Evolutionary conservation across 2,888 invertebrate species (phyloP), one percentile per base, ranked within the genome.

Genomic region (Athripsodes cinereus): DNA sequence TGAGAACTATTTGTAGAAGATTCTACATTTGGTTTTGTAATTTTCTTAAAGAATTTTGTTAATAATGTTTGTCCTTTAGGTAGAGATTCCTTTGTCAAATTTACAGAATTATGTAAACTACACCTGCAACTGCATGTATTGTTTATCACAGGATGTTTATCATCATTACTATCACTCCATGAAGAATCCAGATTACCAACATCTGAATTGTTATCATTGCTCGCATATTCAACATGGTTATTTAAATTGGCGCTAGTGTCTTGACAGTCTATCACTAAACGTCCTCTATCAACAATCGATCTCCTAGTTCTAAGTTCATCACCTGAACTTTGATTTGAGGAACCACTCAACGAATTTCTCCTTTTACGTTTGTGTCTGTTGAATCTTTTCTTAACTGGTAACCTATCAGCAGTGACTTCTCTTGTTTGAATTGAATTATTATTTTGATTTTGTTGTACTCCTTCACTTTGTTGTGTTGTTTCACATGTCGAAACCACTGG

Each of bases 21-120:
- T n/a, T n/a, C 26, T 3, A 26, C 10, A 6, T 26, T 10, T 26
- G 26, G 26, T 55, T 16, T 31, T 2, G 8, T 26, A 2, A 5
- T 35, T 8, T n/a, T 46, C 21, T 52, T 52, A 48, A 59, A 59
- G 18, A 52, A 59, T 13, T 55, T 26, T 11, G 59, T 59, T 13
- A 59, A 22, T 16, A 55, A 48, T 13, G 55, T 59, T 59, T 59
- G 59, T 20, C 49, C 49, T 52, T 55, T 47, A n/a, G 55, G 55
- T 21, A 48, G 18, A 21, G 10, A 8, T 48, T 48, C 48, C 2
- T 16, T 13, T 48, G 19, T 21, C 48, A 48, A 21, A 18, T 48
- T 21, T 5, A 20, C 10, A 11, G 8, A 5, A 21, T 48, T 48
- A 48, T 48, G 48, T 11, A 48, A 3, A 16, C 48, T 48, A 13